Evolutionary conservation across 2,797 vertebrate species (phyloP).

Genomic region (Eulemur coronatus): DNA sequence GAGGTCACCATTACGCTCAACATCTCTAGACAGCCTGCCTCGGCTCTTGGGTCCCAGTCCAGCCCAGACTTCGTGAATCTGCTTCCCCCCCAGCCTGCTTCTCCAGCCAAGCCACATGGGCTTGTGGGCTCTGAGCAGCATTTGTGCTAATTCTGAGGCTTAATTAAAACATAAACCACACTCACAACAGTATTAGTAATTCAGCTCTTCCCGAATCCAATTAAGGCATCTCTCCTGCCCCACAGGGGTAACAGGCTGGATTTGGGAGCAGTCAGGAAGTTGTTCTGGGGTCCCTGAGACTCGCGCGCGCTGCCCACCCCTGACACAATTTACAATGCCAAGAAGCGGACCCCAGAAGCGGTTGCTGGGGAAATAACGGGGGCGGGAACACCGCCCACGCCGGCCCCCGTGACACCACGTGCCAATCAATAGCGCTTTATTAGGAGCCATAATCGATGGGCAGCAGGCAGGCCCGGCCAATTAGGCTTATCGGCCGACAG

Average conservation of each 20-base stretch:
- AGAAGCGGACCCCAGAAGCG: constrained; percentile 89
- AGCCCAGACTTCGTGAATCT: background rate
- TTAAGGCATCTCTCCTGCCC: constrained; percentile 1
- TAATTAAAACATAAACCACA: constrained; percentile 66
- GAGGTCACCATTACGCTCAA: fast-evolving
- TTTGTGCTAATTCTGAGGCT: constrained; percentile 62
- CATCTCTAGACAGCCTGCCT: fast-evolving
- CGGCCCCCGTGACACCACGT: constrained; percentile 89
- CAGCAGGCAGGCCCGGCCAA: constrained; percentile 91
- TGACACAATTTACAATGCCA: constrained; percentile 88
- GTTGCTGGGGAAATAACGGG: constrained; percentile 90
- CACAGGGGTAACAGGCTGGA: background rate
- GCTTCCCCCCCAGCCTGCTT: background rate
- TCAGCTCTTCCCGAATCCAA: constrained; percentile 44
- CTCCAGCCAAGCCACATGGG: constrained; percentile 50
- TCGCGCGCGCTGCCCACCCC: constrained; percentile 60
- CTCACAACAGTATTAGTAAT: constrained; percentile 25
- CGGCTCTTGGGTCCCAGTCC: background rate
- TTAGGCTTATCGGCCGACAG: constrained; percentile 89
- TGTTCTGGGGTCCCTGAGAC: constrained; percentile 44
- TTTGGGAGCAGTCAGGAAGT: constrained; percentile 57
- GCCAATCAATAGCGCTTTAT: constrained; percentile 92
- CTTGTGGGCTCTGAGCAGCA: constrained; percentile 42
- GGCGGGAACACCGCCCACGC: constrained; percentile 86
- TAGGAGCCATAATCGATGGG: constrained; percentile 92